These are phyloP conservation scores for Bradypodion pumilum DNA, from an alignment of 2,797 vertebrate genomes.

Conservation along the genomic window DNA sequence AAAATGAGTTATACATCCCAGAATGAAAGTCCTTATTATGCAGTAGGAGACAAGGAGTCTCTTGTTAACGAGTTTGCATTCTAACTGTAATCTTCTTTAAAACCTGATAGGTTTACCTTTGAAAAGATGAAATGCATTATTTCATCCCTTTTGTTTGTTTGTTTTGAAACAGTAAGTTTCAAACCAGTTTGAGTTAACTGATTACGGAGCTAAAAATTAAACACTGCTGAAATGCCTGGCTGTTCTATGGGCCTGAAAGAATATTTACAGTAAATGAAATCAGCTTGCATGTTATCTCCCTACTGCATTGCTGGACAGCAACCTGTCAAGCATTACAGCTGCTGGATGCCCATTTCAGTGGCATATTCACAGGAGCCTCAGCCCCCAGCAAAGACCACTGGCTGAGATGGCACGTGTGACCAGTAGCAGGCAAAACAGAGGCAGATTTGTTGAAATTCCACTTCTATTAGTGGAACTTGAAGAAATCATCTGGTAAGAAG, in stretches of 20 bases:
- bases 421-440: background rate
- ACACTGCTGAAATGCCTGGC: constrained; percentile 19
- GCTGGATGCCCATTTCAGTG: background rate
- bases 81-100: background rate
- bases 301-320: background rate
- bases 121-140: constrained; percentile 3
- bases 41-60: constrained; percentile 56
- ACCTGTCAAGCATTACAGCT: background rate
- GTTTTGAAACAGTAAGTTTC: background rate
- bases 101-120: constrained; percentile 17
- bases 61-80: background rate
- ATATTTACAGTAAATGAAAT: background rate
- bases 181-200: background rate
- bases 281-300: background rate
- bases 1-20: constrained; percentile 63
- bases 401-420: background rate
- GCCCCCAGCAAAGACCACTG: background rate
- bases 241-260: background rate
- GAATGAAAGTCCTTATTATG: constrained; percentile 23
- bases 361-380: background rate
- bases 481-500: background rate
- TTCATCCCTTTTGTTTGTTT: too few relatives aligned
- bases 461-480: background rate
- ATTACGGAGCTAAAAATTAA: rapidly evolving
- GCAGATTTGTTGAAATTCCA: background rate